Percentiles rank a stretch among this genome's conserved stretches.
These are phyloP conservation scores for Aphidius colemani DNA, from an alignment of 2,888 invertebrate species.

Conservation along the genomic window DNA sequence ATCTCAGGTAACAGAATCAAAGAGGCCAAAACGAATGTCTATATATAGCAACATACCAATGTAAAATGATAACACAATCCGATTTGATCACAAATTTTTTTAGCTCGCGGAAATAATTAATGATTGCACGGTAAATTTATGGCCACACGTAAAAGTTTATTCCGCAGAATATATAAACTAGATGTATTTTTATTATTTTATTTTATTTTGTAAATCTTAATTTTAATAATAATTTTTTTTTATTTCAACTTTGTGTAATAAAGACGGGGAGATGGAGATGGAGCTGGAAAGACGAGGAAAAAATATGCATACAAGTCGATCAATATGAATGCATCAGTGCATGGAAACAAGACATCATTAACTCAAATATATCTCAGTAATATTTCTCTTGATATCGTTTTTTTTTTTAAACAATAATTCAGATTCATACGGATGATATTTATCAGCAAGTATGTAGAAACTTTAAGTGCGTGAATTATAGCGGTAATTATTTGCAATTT, in stretches of 20 bases:
- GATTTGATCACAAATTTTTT: conserved; percentile 29
- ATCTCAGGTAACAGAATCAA: conserved; percentile 12
- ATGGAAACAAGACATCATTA: conserved; percentile 48
- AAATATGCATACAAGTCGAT: conserved; percentile 53
- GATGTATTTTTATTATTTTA: conserved; percentile 2
- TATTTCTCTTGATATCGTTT: conserved; percentile 22
- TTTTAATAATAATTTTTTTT: background rate
- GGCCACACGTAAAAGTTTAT: conserved; percentile 51
- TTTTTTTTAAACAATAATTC: conserved; percentile 23
- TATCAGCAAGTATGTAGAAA: conserved; percentile 37
- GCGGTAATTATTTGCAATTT: conserved; percentile 6
- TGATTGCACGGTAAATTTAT: conserved; percentile 47
- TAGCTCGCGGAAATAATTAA: conserved; percentile 46
- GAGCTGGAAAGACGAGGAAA: too few relatives aligned
- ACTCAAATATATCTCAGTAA: too few relatives aligned
- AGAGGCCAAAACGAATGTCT: conserved; percentile 3
- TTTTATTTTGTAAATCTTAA: conserved; percentile 1
- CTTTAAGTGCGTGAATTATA: conserved; percentile 36
- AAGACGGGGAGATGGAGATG: too few relatives aligned
- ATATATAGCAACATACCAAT: conserved; percentile 5
- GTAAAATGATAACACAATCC: conserved; percentile 24
- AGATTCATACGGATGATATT: conserved; percentile 4
- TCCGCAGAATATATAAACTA: conserved; percentile 43
- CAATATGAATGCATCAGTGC: conserved; percentile 59
- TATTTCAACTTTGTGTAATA: conserved; percentile 23